phyloP scores from a whole-genome alignment of 2,113 vertebrate genomes.

The Microtus montanus region DNA sequence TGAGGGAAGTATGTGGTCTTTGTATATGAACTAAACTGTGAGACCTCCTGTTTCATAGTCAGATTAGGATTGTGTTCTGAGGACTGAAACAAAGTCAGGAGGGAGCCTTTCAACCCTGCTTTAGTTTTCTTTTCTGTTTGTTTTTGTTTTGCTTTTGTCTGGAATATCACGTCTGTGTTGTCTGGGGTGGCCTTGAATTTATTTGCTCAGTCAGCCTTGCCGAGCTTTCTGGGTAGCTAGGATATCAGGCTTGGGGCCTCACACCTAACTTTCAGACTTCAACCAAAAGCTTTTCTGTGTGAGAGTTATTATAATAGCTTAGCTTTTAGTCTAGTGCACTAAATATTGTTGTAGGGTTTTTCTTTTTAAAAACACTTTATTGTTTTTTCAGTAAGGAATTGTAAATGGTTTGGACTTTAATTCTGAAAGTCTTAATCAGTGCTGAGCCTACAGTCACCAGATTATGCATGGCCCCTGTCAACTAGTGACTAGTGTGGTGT shows the following conservation, averaged over 20 bases:
- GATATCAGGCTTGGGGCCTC: neutral
- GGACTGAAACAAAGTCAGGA: neutral
- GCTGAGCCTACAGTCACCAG: neutral
- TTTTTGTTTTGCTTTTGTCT: neutral
- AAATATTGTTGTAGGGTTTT: neutral
- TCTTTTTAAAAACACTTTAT: neutral
- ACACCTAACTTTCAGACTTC: neutral
- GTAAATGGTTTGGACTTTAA: neutral
- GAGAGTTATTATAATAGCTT: neutral
- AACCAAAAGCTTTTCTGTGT: neutral
- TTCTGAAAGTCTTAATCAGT: neutral
- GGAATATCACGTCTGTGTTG: neutral
- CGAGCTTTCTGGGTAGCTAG: neutral
- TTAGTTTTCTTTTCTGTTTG: neutral
- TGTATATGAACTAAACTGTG: neutral
- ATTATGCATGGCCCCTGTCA: neutral
- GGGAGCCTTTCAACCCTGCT: neutral
- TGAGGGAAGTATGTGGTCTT: neutral
- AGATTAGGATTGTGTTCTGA: neutral
- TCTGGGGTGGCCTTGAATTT: neutral
- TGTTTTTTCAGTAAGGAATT: neutral
- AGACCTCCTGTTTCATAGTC: neutral
- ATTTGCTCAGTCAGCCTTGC: neutral
- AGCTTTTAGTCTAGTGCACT: neutral
- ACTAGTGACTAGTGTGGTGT: neutral